Percentiles rank a stretch among this genome's conserved stretches.
Evolutionary conservation across 2,888 invertebrate genomes (phyloP).

Genomic region (Lithophane ornitopus): DNA sequence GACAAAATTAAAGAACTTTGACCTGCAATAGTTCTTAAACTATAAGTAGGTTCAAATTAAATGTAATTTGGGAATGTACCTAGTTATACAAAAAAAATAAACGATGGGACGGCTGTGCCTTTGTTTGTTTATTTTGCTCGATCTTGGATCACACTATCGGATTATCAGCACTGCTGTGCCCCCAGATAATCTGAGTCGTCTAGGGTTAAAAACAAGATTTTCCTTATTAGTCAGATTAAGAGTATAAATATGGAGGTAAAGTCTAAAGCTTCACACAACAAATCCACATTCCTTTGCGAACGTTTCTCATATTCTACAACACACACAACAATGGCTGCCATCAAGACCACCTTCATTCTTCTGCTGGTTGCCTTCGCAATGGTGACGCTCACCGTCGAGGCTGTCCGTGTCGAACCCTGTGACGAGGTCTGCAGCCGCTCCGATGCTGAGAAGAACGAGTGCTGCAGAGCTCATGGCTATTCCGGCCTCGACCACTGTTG

Average conservation of each 20-base stretch:
- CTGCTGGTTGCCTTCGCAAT: constrained; percentile 45
- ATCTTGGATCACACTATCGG: no score
- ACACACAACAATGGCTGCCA: constrained; percentile 27
- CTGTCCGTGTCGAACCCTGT: constrained; percentile 16
- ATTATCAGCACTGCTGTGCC: no score
- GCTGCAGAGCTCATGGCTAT: constrained; percentile 39
- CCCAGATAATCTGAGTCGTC: no score
- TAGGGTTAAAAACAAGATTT: no score
- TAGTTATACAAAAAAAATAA: no score
- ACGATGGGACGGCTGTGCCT: no score
- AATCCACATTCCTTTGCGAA: neutral
- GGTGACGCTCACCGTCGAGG: constrained; percentile 42
- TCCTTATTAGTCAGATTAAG: neutral
- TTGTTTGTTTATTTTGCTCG: no score
- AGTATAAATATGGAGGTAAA: neutral
- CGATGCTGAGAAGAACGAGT: constrained; percentile 17
- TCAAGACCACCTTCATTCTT: constrained; percentile 37
- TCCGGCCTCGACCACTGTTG: neutral
- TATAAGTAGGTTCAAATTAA: no score
- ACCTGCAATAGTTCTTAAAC: no score
- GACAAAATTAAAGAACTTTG: no score
- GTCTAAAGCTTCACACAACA: neutral
- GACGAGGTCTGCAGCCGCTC: constrained; percentile 38
- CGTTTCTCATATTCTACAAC: constrained; percentile 1
- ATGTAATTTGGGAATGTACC: no score